Percentiles rank a stretch among this genome's conserved stretches.
phyloP scores from a whole-genome alignment of 2,888 invertebrate genomes.

The Odiellus spinosus region DNA sequence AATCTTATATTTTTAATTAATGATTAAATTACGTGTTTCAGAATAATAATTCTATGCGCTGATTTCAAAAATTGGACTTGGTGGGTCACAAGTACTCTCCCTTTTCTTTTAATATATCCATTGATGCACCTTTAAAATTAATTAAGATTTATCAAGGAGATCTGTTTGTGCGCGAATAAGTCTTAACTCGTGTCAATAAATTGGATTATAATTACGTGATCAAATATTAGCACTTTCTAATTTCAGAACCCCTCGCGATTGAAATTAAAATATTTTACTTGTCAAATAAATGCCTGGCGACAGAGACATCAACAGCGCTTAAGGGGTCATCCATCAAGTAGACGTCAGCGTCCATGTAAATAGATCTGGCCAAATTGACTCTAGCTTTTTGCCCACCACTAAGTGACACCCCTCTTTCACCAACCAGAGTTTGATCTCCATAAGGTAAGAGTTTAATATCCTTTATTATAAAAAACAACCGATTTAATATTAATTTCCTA shows the following conservation, averaged over 20 bases:
- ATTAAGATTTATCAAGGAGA: too few relatives aligned
- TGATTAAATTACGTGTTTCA: too few relatives aligned
- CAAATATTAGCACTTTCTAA: too few relatives aligned
- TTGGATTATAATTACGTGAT: too few relatives aligned
- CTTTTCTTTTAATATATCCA: conserved; percentile 29
- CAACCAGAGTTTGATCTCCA: conserved; percentile 60
- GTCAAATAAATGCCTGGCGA: conserved; percentile 32
- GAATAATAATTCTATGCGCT: conserved; percentile 11
- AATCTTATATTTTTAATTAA: too few relatives aligned
- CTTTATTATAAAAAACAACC: conserved; percentile 3
- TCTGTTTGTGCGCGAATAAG: too few relatives aligned
- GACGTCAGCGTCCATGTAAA: conserved; percentile 33
- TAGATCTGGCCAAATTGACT: conserved; percentile 35
- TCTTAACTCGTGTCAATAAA: too few relatives aligned
- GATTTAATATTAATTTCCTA: too few relatives aligned
- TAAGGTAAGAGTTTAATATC: conserved; percentile 36
- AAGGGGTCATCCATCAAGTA: conserved; percentile 36
- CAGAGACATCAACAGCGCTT: conserved; percentile 34
- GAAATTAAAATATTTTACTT: conserved; percentile 22
- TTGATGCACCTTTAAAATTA: conserved; percentile 24
- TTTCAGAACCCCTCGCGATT: too few relatives aligned
- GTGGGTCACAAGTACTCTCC: conserved; percentile 35
- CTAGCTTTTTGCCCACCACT: conserved; percentile 90
- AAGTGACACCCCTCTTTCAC: conserved; percentile 72
- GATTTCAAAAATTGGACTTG: conserved; percentile 35